Conservation (phyloP, 2,888 invertebrate genomes). For the Aphidoletes aphidimyza region DNA sequence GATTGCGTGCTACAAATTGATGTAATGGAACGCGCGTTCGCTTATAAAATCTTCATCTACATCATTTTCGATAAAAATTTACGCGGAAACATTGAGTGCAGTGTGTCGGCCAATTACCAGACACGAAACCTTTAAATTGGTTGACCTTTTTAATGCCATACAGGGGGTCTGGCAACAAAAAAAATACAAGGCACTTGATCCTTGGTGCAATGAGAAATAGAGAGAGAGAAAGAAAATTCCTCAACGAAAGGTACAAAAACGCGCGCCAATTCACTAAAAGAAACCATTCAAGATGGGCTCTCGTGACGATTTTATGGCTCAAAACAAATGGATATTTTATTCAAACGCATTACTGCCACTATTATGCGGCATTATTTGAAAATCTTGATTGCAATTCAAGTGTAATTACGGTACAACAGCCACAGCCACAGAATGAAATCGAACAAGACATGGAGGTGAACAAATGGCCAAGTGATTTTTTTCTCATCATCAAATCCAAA, state of each 20-base stretch:
- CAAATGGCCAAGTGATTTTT: not conserved
- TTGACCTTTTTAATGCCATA: not conserved
- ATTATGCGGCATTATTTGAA: constrained; percentile 15
- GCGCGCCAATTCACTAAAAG: too few species aligned
- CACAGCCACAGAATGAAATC: not conserved
- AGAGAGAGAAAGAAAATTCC: too few species aligned
- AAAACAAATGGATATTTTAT: constrained; percentile 38
- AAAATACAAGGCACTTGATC: constrained; percentile 5
- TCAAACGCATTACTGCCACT: constrained; percentile 36
- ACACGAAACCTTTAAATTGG: constrained; percentile 12
- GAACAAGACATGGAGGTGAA: not conserved
- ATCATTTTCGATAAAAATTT: not conserved
- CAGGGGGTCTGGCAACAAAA: not conserved
- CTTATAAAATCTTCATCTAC: not conserved
- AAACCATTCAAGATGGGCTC: too few species aligned
- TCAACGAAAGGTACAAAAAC: too few species aligned
- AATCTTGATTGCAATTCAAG: constrained; percentile 24
- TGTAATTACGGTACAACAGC: constrained; percentile 15
- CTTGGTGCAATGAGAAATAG: too few species aligned
- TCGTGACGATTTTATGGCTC: not conserved
- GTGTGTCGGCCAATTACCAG: constrained; percentile 14
- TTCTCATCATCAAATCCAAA: not conserved
- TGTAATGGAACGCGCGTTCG: not conserved
- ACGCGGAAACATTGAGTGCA: constrained; percentile 49
- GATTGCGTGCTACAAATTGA: constrained; percentile 29